Evolutionary conservation across 2,888 invertebrate species (phyloP), one percentile per base, ranked within the genome.

Genomic region (Epirrhoe alternata): DNA sequence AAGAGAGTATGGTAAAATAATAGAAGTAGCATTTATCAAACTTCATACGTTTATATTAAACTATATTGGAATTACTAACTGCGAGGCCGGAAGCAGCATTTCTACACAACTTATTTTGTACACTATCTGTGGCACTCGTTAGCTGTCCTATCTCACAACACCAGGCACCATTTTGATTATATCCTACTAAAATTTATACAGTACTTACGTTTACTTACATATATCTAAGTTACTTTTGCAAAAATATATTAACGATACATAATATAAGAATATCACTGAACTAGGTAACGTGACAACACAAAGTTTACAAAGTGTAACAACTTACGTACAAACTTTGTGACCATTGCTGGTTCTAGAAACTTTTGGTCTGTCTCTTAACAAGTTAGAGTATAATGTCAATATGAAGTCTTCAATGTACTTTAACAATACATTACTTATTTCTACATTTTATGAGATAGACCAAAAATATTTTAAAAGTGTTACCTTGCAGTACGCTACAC

Each of bases 101-200:
- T 42, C 0, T 7, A 7, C 7, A 42, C 38, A 42, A 42, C 10
- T 42, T 42, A 42, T 42, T 12, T 38, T 42, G 2, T 42, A 42
- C 38, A 42, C 38, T 42, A 12, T 42, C 12, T 42, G 38, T 42
- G 38, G 38, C 38, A 42, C 38, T 33, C 53, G 10, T 31, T 47
- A 47, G 35, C 33, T 61, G 38, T 33, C 38, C 24, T 49, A 55
- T 38, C 12, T 54, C 31, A 61, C 55, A 38, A 50, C 54, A 30
- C 35, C 47, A 61, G 49, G 49, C 55, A 61, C 49, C 61, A 61
- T 61, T 55, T 38, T 24, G 49, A 54, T 54, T 17, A 24, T 30
- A 45, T 30, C 24, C 1, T 45, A 56, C 35, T 12, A 16, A 14
- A 47, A 16, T 47, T 47, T 47, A 47, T 6, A 47, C 47, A 47